A percentile compares a stretch with the other conserved stretches of the same genome.
phyloP scores from a whole-genome alignment of 2,888 invertebrate species.

The Erebia epiphron region DNA sequence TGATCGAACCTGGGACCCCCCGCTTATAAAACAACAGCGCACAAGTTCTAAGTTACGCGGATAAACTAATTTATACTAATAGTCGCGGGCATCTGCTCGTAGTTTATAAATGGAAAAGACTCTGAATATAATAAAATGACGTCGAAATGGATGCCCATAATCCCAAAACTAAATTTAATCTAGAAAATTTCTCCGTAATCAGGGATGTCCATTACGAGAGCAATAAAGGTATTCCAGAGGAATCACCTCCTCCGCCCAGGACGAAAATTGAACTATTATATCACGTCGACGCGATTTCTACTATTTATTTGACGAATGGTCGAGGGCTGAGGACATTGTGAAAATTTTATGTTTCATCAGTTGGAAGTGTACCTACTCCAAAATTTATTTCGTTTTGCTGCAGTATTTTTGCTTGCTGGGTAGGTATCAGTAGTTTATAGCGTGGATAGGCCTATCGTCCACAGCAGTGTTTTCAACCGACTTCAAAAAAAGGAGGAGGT shows the following conservation, averaged over 20 bases:
- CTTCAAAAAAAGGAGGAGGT: too few species aligned
- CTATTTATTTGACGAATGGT: conserved; percentile 18
- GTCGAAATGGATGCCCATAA: conserved; percentile 37
- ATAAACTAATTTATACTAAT: too few species aligned
- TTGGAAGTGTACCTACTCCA: neutral
- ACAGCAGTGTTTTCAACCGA: too few species aligned
- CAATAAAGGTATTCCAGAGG: conserved; percentile 12
- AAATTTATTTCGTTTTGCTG: neutral
- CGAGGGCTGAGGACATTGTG: neutral
- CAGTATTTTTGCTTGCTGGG: neutral
- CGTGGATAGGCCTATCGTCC: too few species aligned
- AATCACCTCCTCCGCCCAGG: neutral
- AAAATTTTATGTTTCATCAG: conserved; percentile 8
- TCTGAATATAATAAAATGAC: neutral
- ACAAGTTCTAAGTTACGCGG: too few species aligned
- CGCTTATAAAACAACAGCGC: too few species aligned
- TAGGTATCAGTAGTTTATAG: neutral
- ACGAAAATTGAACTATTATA: conserved; percentile 21
- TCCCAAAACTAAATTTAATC: conserved; percentile 39
- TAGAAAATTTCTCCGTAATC: conserved; percentile 37
- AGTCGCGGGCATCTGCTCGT: too few species aligned
- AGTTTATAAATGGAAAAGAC: neutral
- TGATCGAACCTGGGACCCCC: too few species aligned
- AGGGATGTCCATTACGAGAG: conserved; percentile 31
- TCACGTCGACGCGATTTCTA: conserved; percentile 16